Percentiles rank a stretch among this genome's conserved stretches.
These are phyloP conservation scores for Proteles cristata DNA, from an alignment of 2,113 vertebrate genomes.

Conservation along the genomic window DNA sequence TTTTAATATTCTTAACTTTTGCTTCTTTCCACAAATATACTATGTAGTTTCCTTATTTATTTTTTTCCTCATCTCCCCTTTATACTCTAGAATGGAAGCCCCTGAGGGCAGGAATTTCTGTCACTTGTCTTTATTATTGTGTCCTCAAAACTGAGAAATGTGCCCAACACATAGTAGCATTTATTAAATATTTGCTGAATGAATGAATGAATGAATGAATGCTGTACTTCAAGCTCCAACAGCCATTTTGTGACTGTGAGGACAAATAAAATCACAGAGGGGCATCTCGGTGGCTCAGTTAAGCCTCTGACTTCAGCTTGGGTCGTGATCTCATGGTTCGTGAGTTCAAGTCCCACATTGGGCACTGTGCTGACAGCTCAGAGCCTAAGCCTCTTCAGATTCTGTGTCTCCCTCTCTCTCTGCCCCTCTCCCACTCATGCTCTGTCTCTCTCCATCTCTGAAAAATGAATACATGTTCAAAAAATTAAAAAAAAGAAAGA, in stretches of 20 bases:
- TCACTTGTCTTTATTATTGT: not conserved
- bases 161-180: not conserved
- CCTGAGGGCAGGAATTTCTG: not conserved
- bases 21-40: not conserved
- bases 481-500: not conserved
- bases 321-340: too few relatives aligned
- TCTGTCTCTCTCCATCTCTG: too few relatives aligned
- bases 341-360: too few relatives aligned
- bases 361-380: too few relatives aligned
- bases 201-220: not conserved
- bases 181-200: not conserved
- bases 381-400: too few relatives aligned
- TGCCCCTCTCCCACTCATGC: too few relatives aligned
- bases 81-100: not conserved
- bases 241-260: not conserved
- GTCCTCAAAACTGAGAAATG: not conserved
- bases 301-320: too few relatives aligned
- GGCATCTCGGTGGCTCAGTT: too few relatives aligned
- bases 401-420: too few relatives aligned
- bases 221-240: not conserved
- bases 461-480: too few relatives aligned
- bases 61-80: not conserved
- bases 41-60: not conserved
- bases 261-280: not conserved
- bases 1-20: not conserved